These are phyloP conservation scores for Elachura formosa DNA, from an alignment of 2,113 vertebrate species.

Conservation along the genomic window DNA sequence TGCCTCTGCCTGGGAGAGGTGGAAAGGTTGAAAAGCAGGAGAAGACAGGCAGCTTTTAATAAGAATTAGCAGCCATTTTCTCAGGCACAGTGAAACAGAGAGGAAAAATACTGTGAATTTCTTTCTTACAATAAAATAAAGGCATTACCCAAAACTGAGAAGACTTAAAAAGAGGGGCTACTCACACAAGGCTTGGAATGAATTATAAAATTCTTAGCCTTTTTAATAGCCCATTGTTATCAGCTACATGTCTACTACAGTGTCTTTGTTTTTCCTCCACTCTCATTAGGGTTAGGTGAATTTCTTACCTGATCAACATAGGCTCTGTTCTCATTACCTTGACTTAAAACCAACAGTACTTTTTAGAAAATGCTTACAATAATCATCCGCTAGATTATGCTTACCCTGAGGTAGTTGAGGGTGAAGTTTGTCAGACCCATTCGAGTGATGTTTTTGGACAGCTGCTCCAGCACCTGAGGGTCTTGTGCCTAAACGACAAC, in stretches of 20 bases:
- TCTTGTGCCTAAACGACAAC: constrained; percentile 88
- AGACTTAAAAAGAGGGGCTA: background rate
- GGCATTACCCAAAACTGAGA: background rate
- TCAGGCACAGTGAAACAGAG: background rate
- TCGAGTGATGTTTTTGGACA: constrained; percentile 99
- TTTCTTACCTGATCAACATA: background rate
- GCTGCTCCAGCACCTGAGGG: constrained; percentile 98
- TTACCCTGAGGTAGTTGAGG: constrained; percentile 99
- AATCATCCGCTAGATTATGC: background rate
- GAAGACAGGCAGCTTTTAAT: background rate
- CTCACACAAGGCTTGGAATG: background rate
- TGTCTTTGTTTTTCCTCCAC: background rate
- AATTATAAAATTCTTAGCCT: background rate
- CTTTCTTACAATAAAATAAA: background rate
- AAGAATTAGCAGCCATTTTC: background rate
- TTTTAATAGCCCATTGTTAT: background rate
- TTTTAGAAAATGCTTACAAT: constrained; percentile 29
- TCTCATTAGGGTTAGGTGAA: background rate
- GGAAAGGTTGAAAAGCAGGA: background rate
- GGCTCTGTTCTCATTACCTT: background rate
- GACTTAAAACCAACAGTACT: constrained; percentile 2
- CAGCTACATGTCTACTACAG: background rate
- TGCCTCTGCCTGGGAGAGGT: background rate
- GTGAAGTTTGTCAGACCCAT: constrained; percentile 99
- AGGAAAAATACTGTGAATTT: background rate